Evolutionary conservation across 2,797 vertebrate genomes (phyloP).

Genomic region (Sebastes flavidus): DNA sequence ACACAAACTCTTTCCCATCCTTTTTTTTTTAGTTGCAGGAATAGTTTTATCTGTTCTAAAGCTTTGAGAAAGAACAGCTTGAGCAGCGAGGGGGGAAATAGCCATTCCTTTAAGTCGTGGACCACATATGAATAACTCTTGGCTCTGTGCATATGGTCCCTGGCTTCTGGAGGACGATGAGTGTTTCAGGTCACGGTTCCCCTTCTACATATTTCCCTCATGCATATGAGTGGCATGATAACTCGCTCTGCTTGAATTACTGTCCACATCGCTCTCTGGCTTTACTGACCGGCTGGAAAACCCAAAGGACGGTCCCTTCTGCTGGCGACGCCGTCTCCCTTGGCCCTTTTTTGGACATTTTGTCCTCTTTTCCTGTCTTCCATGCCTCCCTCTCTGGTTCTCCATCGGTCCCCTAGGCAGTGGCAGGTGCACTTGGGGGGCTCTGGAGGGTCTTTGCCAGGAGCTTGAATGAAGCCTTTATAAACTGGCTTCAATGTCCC

Average conservation of each 20-base stretch:
- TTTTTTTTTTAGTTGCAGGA: background rate
- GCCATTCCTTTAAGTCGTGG: background rate
- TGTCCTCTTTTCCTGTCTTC: constrained; percentile 31
- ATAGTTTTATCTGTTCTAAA: constrained; percentile 3
- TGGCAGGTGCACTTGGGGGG: constrained; percentile 73
- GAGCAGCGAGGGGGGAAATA: background rate
- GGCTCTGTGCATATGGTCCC: constrained; percentile 1
- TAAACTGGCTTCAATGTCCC: constrained; percentile 72
- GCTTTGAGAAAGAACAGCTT: background rate
- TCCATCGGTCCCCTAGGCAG: constrained; percentile 54
- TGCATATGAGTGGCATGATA: constrained; percentile 22
- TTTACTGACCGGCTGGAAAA: constrained; percentile 36
- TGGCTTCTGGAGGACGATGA: background rate
- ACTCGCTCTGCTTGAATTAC: constrained; percentile 24
- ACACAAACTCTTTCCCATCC: constrained; percentile 1
- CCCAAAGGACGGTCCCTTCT: constrained; percentile 47
- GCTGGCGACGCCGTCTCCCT: constrained; percentile 30
- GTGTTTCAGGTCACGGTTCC: constrained; percentile 26
- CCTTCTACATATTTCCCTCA: constrained; percentile 4
- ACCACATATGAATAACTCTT: background rate
- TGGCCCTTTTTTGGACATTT: constrained; percentile 37
- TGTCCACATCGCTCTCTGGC: constrained; percentile 17
- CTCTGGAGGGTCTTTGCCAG: constrained; percentile 59
- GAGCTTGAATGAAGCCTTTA: constrained; percentile 80
- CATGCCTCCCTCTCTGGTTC: constrained; percentile 52